These are phyloP conservation scores for Pyxicephalus adspersus DNA, from an alignment of 2,113 vertebrate genomes.

Conservation along the genomic window DNA sequence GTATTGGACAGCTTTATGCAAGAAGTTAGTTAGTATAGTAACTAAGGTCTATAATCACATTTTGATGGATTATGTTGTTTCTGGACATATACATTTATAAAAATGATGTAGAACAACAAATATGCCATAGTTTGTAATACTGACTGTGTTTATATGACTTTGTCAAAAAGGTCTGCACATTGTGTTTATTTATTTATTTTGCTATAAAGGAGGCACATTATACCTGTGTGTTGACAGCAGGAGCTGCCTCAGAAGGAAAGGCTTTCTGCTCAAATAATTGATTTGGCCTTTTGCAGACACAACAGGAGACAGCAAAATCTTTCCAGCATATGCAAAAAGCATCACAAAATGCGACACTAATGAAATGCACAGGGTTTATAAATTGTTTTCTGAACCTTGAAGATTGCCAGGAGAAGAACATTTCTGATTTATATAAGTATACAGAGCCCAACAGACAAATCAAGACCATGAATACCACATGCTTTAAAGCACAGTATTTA, in stretches of 20 bases:
- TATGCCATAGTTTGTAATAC: background rate
- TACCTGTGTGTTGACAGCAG: conserved; percentile 26
- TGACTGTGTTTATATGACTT: background rate
- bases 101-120: conserved; percentile 9
- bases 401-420: background rate
- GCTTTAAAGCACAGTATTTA: background rate
- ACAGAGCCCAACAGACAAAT: background rate
- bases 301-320: conserved; percentile 44
- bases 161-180: conserved; percentile 1
- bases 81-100: background rate
- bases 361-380: conserved; percentile 29
- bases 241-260: conserved; percentile 17
- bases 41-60: too few relatives aligned
- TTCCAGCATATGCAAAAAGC: conserved; percentile 40
- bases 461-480: background rate
- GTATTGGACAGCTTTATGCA: too few relatives aligned
- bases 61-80: background rate
- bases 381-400: background rate
- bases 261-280: conserved; percentile 39
- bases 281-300: conserved; percentile 49
- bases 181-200: conserved; percentile 32
- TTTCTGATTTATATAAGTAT: conserved; percentile 25
- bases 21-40: too few relatives aligned
- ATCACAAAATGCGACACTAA: conserved; percentile 44
- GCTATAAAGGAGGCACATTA: conserved; percentile 19